A percentile compares a stretch with the other conserved stretches of the same genome.
These are phyloP conservation scores for Parapristionchus giblindavisi DNA, from an alignment of 2,888 invertebrate genomes.

Conservation along the genomic window DNA sequence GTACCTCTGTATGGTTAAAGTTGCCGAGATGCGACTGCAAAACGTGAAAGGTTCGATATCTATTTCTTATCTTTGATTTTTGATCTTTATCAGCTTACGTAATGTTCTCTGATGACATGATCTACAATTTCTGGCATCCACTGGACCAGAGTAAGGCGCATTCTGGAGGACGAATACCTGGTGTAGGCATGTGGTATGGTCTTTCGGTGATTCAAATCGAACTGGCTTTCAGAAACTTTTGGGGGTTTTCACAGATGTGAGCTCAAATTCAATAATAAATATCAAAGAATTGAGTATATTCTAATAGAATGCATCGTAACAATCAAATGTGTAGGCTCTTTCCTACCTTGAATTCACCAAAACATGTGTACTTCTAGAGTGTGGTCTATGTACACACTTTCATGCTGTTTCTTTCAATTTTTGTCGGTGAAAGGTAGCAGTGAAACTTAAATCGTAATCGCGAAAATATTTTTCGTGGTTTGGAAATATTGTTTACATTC, in stretches of 20 bases:
- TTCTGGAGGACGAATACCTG: not conserved
- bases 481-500: not conserved
- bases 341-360: no score
- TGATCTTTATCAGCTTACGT: not conserved
- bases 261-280: not conserved
- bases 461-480: no score
- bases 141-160: not conserved
- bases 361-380: no score
- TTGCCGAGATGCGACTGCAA: not conserved
- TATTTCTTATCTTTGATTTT: not conserved
- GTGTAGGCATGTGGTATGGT: not conserved
- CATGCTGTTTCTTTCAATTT: no score
- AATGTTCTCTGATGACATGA: not conserved
- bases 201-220: not conserved
- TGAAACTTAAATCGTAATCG: no score
- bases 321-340: no score
- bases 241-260: not conserved
- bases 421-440: no score
- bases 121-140: not conserved
- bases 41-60: not conserved
- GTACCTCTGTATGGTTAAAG: not conserved
- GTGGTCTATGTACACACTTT: no score
- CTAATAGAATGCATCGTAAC: not conserved
- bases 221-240: not conserved
- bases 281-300: not conserved